phyloP scores from a whole-genome alignment of 2,113 vertebrate species.

The Phaethon lepturus region DNA sequence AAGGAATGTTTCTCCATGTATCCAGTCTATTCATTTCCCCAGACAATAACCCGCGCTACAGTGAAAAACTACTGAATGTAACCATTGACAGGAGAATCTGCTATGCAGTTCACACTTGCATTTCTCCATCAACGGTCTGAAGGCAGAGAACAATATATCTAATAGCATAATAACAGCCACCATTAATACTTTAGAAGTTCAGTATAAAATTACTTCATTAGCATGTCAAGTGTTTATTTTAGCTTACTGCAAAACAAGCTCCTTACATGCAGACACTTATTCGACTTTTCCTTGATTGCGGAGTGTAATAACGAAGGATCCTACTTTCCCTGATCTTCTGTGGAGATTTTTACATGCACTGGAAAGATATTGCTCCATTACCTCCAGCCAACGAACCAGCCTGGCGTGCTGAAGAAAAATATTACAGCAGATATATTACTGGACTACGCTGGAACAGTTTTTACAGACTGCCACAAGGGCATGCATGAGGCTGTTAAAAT shows the following conservation, averaged over 20 bases:
- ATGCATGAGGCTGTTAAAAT: background rate
- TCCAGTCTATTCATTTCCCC: constrained; percentile 30
- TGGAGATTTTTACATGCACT: background rate
- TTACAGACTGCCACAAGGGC: background rate
- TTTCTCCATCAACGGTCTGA: background rate
- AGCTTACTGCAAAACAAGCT: constrained; percentile 49
- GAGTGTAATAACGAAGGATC: background rate
- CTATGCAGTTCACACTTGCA: background rate
- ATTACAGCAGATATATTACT: background rate
- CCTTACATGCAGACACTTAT: background rate
- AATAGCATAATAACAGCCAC: constrained; percentile 47
- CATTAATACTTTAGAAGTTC: constrained; percentile 58
- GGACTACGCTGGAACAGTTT: constrained; percentile 4
- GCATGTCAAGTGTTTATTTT: constrained; percentile 48
- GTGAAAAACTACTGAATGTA: constrained; percentile 45
- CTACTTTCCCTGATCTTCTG: background rate
- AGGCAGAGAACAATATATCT: constrained; percentile 41
- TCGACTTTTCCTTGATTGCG: constrained; percentile 38
- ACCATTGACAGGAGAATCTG: constrained; percentile 15
- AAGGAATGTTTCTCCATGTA: constrained; percentile 26
- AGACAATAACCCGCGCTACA: constrained; percentile 14
- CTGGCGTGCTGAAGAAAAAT: constrained; percentile 9
- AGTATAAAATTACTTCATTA: constrained; percentile 39
- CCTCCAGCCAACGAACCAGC: background rate
- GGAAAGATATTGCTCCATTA: constrained; percentile 35